phyloP scores from a whole-genome alignment of 2,113 vertebrate species.

The Mola mola region DNA sequence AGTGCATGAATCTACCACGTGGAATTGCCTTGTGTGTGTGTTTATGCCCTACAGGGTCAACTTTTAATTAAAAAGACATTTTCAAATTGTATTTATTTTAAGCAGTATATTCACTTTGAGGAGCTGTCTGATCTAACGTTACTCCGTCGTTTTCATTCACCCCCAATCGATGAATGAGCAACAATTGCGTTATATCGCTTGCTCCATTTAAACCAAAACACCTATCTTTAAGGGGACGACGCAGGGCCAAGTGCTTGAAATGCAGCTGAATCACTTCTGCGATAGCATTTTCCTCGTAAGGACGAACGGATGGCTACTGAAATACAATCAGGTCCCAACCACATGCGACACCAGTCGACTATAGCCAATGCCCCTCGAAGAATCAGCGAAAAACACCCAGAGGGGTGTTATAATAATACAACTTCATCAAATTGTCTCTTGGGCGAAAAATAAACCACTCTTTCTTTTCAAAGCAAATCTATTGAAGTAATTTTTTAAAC shows the following conservation, averaged over 20 bases:
- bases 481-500: no score
- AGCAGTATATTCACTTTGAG: not conserved
- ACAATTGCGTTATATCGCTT: not conserved
- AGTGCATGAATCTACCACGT: no score
- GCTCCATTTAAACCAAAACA: not conserved
- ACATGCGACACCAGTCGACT: constrained; percentile 64
- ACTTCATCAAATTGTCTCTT: not conserved
- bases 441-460: rapidly evolving
- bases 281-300: not conserved
- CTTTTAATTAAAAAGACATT: no score
- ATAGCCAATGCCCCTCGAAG: constrained; percentile 63
- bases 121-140: not conserved
- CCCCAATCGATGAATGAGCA: constrained; percentile 47
- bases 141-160: constrained; percentile 43
- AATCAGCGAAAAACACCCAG: constrained; percentile 9
- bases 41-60: no score
- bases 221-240: rapidly evolving
- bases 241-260: not conserved
- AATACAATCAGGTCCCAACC: constrained; percentile 31
- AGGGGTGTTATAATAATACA: constrained; percentile 41
- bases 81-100: not conserved
- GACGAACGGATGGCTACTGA: constrained; percentile 8
- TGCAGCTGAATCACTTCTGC: not conserved
- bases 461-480: no score
- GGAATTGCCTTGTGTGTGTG: no score